Conservation (phyloP, 2,888 invertebrate genomes). For the Thelaira solivaga region DNA sequence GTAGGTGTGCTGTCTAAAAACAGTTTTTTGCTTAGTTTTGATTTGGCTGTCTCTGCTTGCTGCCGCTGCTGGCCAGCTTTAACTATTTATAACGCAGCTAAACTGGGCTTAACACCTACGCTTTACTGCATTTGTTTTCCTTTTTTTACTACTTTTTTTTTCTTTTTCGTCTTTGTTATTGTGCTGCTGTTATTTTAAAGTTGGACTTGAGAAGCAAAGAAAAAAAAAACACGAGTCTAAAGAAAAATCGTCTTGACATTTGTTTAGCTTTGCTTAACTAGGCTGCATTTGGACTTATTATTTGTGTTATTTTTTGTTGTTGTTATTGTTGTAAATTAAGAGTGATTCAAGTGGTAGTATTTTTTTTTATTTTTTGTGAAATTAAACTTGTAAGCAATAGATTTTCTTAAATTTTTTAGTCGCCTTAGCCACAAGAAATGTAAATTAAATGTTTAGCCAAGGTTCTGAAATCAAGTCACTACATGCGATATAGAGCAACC, state of each 20-base stretch:
- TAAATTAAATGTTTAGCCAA: too few relatives aligned
- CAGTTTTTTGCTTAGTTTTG: conserved; percentile 12
- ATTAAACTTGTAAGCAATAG: conserved; percentile 29
- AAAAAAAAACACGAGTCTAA: conserved; percentile 4
- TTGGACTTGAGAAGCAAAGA: too few relatives aligned
- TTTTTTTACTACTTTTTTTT: conserved; percentile 1
- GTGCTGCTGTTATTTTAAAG: neutral
- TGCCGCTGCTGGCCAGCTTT: conserved; percentile 30
- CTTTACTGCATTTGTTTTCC: conserved; percentile 27
- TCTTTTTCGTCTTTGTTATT: neutral
- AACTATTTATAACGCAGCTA: conserved; percentile 53
- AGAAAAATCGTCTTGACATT: conserved; percentile 53
- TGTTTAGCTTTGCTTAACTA: conserved; percentile 46
- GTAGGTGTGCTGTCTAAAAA: conserved; percentile 3
- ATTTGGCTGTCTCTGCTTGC: conserved; percentile 10
- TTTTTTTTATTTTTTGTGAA: neutral
- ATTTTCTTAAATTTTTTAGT: too few relatives aligned
- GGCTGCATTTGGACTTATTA: conserved; percentile 31
- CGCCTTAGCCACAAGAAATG: too few relatives aligned
- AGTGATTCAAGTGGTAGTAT: conserved; percentile 27
- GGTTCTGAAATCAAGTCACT: too few relatives aligned
- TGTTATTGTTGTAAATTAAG: conserved; percentile 16
- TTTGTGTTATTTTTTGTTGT: neutral
- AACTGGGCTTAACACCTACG: conserved; percentile 62
- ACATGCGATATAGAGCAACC: too few relatives aligned